phyloP scores from a whole-genome alignment of 2,888 invertebrate species.

The Nebria salina region DNA sequence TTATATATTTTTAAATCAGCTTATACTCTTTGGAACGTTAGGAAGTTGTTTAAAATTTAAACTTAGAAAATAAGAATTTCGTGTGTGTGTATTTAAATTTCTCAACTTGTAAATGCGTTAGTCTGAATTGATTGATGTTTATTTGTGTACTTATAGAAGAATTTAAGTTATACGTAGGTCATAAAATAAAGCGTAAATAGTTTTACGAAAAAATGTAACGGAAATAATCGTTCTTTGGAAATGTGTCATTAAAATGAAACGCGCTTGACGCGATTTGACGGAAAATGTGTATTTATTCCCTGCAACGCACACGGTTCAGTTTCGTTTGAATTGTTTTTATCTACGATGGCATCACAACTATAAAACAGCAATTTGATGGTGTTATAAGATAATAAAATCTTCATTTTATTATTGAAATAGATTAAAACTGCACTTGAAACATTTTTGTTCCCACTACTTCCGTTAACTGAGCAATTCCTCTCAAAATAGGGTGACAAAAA shows the following conservation, averaged over 20 bases:
- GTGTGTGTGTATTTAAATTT: no score
- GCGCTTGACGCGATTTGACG: background rate
- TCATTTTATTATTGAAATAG: background rate
- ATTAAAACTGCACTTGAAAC: background rate
- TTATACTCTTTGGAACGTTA: background rate
- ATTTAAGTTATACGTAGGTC: background rate
- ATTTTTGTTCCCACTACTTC: background rate
- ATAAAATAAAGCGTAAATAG: background rate
- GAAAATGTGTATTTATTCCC: background rate
- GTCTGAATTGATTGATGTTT: background rate
- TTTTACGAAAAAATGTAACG: slow-evolving; percentile 1
- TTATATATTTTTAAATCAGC: background rate
- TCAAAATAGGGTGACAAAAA: no score
- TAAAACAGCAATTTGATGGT: background rate
- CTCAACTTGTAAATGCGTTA: no score
- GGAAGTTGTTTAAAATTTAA: no score
- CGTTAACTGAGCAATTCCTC: no score
- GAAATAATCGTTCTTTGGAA: background rate
- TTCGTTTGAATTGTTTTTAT: background rate
- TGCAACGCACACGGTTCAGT: background rate
- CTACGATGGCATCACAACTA: background rate
- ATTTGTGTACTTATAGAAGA: background rate
- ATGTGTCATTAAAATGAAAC: background rate
- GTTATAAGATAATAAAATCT: background rate
- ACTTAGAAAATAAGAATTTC: no score